Evolutionary conservation across 1,140 invertebrate genomes (phyloP).

Genomic region (Drosophila lini): DNA sequence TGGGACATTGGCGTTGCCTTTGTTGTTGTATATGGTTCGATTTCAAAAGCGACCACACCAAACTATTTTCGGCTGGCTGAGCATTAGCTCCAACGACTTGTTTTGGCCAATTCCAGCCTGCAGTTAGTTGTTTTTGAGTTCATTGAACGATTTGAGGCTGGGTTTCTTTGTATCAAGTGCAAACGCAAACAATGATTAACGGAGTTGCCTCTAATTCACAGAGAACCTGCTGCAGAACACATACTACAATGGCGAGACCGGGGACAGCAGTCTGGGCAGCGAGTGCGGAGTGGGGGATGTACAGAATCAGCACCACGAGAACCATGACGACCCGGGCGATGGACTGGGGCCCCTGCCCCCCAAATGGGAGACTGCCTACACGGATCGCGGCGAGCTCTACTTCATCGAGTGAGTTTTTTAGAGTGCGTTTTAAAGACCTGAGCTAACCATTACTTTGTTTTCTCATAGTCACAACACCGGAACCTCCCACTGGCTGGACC

Average conservation of each 20-base stretch:
- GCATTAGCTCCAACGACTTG: constrained; percentile 34
- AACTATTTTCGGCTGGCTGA: constrained; percentile 71
- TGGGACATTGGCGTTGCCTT: constrained; percentile 23
- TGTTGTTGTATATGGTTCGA: constrained; percentile 17
- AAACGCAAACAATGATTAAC: constrained; percentile 18
- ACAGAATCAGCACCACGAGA: constrained; percentile 37
- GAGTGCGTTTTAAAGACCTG: not conserved
- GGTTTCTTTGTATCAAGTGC: constrained; percentile 5
- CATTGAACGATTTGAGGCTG: constrained; percentile 46
- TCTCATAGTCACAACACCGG: constrained; percentile 93
- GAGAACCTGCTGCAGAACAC: constrained; percentile 71
- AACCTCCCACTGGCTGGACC: constrained; percentile 98
- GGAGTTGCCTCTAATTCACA: constrained; percentile 13
- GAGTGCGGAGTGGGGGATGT: constrained; percentile 49
- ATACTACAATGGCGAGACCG: constrained; percentile 68
- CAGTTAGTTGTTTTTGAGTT: constrained; percentile 21
- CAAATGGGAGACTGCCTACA: constrained; percentile 99
- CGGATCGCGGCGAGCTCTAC: constrained; percentile 97
- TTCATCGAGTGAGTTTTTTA: constrained; percentile 94
- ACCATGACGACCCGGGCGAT: constrained; percentile 81
- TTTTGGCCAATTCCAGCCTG: constrained; percentile 10
- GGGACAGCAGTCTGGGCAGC: constrained; percentile 71
- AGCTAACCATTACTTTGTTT: no score
- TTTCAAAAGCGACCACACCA: constrained; percentile 32
- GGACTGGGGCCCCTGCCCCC: constrained; percentile 95